A percentile compares a stretch with the other conserved stretches of the same genome.
phyloP scores from a whole-genome alignment of 2,888 invertebrate species.

The Andrena flavipes region DNA sequence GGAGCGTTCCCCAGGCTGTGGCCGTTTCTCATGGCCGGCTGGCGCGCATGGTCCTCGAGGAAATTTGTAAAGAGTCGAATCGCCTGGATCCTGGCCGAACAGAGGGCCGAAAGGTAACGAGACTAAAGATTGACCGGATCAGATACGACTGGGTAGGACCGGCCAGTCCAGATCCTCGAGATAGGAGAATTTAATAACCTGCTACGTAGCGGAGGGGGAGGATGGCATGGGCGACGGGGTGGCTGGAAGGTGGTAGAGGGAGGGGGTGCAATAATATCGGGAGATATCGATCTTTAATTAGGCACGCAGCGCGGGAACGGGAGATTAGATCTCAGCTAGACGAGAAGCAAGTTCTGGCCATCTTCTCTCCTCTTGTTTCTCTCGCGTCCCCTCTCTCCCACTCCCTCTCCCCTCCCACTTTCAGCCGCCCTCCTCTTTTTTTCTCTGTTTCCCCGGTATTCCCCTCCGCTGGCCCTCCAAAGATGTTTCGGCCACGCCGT shows the following conservation, averaged over 20 bases:
- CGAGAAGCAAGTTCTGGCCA: constrained; percentile 75
- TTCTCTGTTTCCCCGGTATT: constrained; percentile 11
- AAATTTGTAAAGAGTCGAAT: constrained; percentile 67
- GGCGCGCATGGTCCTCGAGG: constrained; percentile 32
- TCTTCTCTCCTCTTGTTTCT: constrained; percentile 58
- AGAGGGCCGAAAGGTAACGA: constrained; percentile 76
- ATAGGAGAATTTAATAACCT: constrained; percentile 84
- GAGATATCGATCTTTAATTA: constrained; percentile 85
- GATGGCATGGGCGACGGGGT: constrained; percentile 51
- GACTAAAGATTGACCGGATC: constrained; percentile 80
- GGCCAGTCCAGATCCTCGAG: constrained; percentile 82
- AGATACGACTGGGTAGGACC: constrained; percentile 79
- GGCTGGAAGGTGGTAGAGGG: constrained; percentile 60
- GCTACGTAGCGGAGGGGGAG: constrained; percentile 70
- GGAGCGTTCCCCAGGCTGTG: background rate
- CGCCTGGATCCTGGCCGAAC: constrained; percentile 54
- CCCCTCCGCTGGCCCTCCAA: constrained; percentile 12
- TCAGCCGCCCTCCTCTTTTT: background rate
- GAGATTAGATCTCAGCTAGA: constrained; percentile 82
- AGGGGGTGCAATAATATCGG: constrained; percentile 84
- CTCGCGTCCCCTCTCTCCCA: constrained; percentile 27
- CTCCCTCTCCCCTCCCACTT: constrained; percentile 23
- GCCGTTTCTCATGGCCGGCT: constrained; percentile 17
- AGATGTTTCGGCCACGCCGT: constrained; percentile 54
- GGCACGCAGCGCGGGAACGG: constrained; percentile 84